Evolutionary conservation across 2,888 invertebrate genomes (phyloP).

Genomic region (Coremacera marginata): DNA sequence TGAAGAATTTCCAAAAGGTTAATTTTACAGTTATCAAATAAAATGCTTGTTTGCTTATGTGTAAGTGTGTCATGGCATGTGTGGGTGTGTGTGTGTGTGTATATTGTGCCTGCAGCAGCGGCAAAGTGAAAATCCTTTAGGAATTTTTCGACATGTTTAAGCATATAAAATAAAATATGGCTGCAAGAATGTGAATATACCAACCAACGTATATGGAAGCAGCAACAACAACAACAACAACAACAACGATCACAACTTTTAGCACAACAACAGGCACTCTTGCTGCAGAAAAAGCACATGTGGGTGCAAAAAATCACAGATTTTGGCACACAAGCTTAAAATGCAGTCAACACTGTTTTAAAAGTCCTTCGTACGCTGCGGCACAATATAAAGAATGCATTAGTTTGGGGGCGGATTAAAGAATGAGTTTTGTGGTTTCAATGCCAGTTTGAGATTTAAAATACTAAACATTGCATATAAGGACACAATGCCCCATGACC

Average conservation of each 20-base stretch:
- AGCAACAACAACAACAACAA: slow-evolving; percentile 27
- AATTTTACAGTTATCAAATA: slow-evolving; percentile 57
- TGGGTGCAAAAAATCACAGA: slow-evolving; percentile 17
- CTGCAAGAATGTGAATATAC: neutral
- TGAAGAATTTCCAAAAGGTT: slow-evolving; percentile 53
- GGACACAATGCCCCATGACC: too few species aligned
- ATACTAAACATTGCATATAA: too few species aligned
- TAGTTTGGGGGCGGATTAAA: too few species aligned
- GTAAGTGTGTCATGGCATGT: neutral
- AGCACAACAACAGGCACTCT: slow-evolving; percentile 30
- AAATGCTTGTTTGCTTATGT: slow-evolving; percentile 1
- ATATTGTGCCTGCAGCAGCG: slow-evolving; percentile 1
- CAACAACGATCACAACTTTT: slow-evolving; percentile 39
- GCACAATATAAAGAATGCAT: too few species aligned
- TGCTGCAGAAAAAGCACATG: neutral
- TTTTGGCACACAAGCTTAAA: slow-evolving; percentile 2
- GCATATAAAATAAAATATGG: slow-evolving; percentile 29
- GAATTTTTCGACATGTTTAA: slow-evolving; percentile 39
- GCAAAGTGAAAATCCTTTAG: slow-evolving; percentile 32
- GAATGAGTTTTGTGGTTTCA: too few species aligned
- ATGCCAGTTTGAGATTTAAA: too few species aligned
- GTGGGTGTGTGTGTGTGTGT: neutral
- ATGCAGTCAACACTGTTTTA: slow-evolving; percentile 12
- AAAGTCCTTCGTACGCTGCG: neutral
- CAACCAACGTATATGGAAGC: neutral